These are phyloP conservation scores for Aplysina aerophoba DNA, from an alignment of 37 sponge, comb jelly and placozoan species.

Conservation along the genomic window DNA sequence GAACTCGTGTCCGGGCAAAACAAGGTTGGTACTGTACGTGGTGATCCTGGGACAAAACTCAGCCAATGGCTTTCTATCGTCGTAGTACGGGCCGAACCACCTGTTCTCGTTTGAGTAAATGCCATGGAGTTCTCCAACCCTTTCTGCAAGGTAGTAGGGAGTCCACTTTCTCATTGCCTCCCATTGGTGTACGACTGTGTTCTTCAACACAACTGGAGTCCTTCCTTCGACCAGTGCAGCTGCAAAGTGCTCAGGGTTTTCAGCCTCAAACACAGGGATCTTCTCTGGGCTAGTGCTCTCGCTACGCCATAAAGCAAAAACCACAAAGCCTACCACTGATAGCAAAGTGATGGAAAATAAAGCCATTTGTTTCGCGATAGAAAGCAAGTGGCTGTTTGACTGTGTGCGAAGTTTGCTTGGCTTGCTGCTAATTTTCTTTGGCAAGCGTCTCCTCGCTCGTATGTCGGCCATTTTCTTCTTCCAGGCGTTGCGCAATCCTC, in stretches of 20 bases:
- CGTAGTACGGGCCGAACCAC: constrained; percentile 97
- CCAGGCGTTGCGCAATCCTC: not conserved
- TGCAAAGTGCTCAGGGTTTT: constrained; percentile 47
- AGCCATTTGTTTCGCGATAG: not conserved
- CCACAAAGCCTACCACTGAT: not conserved
- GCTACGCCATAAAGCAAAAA: constrained; percentile 4
- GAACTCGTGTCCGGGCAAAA: constrained; percentile 55
- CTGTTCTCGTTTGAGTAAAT: constrained; percentile 83
- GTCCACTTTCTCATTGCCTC: constrained; percentile 67
- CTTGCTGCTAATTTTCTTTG: not conserved
- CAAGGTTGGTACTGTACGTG: constrained; percentile 54
- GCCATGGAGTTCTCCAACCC: constrained; percentile 44
- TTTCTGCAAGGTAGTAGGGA: constrained; percentile 60
- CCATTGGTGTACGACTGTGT: constrained; percentile 73
- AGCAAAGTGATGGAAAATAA: not conserved
- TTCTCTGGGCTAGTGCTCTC: not conserved
- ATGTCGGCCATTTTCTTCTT: constrained; percentile 13
- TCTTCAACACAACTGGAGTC: constrained; percentile 68
- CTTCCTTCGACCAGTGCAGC: constrained; percentile 27
- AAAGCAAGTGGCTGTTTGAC: too few species aligned
- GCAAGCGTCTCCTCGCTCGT: constrained; percentile 1
- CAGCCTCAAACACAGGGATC: not conserved
- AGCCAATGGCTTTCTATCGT: constrained; percentile 68
- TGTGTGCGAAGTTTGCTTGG: not conserved
- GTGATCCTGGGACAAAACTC: constrained; percentile 41